Evolutionary conservation across 2,797 vertebrate species (phyloP), one percentile per base, ranked within the genome.

Genomic region (Chromobotia macracanthus): DNA sequence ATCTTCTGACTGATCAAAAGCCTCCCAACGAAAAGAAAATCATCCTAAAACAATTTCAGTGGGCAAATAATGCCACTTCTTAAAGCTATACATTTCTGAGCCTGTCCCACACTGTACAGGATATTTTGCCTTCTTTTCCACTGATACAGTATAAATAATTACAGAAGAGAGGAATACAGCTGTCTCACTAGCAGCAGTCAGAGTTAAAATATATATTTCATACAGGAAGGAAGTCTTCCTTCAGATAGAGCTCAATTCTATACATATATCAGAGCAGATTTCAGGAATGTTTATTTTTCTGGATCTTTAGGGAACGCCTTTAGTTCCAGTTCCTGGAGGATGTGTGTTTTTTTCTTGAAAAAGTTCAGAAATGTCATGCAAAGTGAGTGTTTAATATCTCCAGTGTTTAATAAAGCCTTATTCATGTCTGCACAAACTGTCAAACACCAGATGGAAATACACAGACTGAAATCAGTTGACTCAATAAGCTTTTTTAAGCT

Each of bases 111-210:
- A 41, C 5, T 13, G 38, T 38, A 0, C 8, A 10, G 35, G 28
- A 41, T 50, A 73, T 72, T 71, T n/a, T n/a, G n/a, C n/a, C n/a
- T n/a, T n/a, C n/a, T n/a, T 80, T 81, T n/a, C n/a, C n/a, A n/a
- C 74, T 41, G 2, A 5, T 18, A 60, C 77, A 85, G 84, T 87
- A 80, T 86, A 86, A 88, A 88, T 86, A 84, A 87, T 88, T 84
- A 85, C 84, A 53, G 18, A 82, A 64, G 76, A 82, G 81, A 80
- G 70, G 73, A 72, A 0, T 0, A 72, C 68, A 81, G 79, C 69
- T 4, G 48, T 84, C 70, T 70, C 63, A 79, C 79, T 80, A 58
- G 74, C 74, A 61, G 58, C 38, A 74, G 80, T n/a, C n/a, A n/a
- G n/a, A n/a, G n/a, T n/a, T n/a, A n/a, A n/a, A n/a, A n/a, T n/a